Conservation (phyloP, 2,797 vertebrate species). For the Syndactyla subalaris region DNA sequence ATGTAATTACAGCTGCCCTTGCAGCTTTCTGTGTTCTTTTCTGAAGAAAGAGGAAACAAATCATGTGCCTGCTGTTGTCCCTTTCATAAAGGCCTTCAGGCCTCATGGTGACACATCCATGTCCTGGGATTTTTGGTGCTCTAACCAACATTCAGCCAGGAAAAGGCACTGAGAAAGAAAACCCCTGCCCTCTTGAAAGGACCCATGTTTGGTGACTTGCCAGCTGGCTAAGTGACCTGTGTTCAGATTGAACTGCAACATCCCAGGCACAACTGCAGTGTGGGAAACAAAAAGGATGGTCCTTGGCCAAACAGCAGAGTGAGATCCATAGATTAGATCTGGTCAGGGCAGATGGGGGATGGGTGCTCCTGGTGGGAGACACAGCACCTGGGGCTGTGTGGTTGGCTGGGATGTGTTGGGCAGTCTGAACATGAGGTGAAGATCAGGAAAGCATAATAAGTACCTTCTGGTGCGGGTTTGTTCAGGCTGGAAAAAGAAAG, state of each 20-base stretch:
- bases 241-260: background rate
- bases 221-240: background rate
- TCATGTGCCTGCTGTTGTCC: fast-evolving
- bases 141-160: fast-evolving
- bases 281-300: background rate
- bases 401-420: background rate
- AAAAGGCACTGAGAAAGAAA: background rate
- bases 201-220: background rate
- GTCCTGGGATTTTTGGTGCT: background rate
- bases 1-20: conserved; percentile 15
- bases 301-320: background rate
- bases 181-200: background rate
- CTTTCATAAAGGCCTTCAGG: background rate
- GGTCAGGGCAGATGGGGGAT: background rate
- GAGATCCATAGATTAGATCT: background rate
- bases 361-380: background rate
- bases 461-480: background rate
- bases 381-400: no score
- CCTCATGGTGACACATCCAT: fast-evolving
- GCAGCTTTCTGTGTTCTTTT: background rate
- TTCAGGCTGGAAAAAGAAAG: background rate
- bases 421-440: background rate
- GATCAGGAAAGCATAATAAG: no score
- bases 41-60: background rate
- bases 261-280: background rate